Conservation (phyloP, 2,113 vertebrate genomes). For the Gallinago undulata region DNA sequence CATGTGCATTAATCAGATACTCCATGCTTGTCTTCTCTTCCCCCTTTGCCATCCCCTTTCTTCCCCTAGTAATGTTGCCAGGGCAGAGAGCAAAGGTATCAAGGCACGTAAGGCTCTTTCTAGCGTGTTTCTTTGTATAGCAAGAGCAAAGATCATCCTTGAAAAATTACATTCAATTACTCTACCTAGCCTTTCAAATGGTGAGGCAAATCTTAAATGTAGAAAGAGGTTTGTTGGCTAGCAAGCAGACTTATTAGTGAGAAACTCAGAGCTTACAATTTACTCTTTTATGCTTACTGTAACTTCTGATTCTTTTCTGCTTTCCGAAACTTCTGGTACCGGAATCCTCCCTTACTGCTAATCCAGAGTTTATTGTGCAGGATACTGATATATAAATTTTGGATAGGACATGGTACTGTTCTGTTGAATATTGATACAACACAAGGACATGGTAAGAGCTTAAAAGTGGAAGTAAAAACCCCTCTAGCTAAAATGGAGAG, state of each 20-base stretch:
- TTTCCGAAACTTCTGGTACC: neutral
- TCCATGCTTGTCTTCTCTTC: neutral
- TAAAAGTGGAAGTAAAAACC: neutral
- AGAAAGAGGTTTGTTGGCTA: neutral
- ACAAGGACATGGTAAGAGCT: neutral
- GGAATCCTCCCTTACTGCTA: neutral
- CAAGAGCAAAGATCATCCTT: neutral
- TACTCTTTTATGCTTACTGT: neutral
- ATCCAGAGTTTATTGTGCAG: neutral
- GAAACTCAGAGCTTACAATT: neutral
- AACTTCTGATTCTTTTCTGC: neutral
- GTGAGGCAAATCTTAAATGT: neutral
- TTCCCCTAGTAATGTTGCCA: neutral
- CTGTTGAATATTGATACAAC: neutral
- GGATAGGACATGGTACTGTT: neutral
- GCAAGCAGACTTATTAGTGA: neutral
- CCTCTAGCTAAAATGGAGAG: neutral
- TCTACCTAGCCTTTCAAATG: neutral
- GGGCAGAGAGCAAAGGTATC: neutral
- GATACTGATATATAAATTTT: neutral
- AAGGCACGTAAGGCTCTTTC: neutral
- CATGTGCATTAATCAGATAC: neutral
- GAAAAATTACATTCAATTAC: neutral
- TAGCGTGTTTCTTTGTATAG: neutral
- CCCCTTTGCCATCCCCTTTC: neutral